These are phyloP conservation scores for Cynodonichthys magdalenae DNA, from an alignment of 2,797 vertebrate genomes.

Conservation along the genomic window DNA sequence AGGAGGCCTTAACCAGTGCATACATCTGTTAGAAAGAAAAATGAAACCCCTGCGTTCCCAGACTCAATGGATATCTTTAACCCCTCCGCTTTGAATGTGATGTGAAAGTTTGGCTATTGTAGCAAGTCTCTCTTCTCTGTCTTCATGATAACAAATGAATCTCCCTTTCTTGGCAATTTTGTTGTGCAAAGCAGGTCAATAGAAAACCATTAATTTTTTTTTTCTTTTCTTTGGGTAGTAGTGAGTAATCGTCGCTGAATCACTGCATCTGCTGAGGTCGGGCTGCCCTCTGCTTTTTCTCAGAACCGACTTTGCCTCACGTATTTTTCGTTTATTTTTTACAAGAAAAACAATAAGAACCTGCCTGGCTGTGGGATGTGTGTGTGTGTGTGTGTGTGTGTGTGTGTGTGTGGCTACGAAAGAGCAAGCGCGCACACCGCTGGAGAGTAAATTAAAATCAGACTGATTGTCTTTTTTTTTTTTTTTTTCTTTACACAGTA, in stretches of 20 bases:
- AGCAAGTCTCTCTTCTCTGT: conserved; percentile 45
- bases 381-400: conserved; percentile 14
- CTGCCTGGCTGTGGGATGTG: conserved; percentile 15
- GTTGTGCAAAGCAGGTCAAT: conserved; percentile 79
- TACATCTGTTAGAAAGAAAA: conserved; percentile 72
- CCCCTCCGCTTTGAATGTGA: conserved; percentile 49
- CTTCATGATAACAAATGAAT: conserved; percentile 71
- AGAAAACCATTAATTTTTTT: conserved; percentile 71
- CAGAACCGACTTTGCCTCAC: conserved; percentile 41
- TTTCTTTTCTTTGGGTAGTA: conserved; percentile 56
- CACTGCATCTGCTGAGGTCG: conserved; percentile 65
- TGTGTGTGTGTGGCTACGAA: conserved; percentile 13
- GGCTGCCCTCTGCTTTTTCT: conserved; percentile 63
- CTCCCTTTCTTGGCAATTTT: conserved; percentile 59
- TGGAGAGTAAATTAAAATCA: conserved; percentile 17
- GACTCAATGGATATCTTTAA: conserved; percentile 66
- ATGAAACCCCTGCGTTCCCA: conserved; percentile 68
- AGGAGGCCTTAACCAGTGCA: conserved; percentile 59
- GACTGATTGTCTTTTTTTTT: conserved; percentile 1
- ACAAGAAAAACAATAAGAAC: conserved; percentile 47
- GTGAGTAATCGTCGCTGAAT: conserved; percentile 80
- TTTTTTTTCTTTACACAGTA: conserved; percentile 8
- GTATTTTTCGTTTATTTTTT: conserved; percentile 25
- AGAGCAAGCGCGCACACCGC: conserved; percentile 7
- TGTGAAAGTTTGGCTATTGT: conserved; percentile 68